phyloP scores from a whole-genome alignment of 2,113 vertebrate species.

The Upupa epops region DNA sequence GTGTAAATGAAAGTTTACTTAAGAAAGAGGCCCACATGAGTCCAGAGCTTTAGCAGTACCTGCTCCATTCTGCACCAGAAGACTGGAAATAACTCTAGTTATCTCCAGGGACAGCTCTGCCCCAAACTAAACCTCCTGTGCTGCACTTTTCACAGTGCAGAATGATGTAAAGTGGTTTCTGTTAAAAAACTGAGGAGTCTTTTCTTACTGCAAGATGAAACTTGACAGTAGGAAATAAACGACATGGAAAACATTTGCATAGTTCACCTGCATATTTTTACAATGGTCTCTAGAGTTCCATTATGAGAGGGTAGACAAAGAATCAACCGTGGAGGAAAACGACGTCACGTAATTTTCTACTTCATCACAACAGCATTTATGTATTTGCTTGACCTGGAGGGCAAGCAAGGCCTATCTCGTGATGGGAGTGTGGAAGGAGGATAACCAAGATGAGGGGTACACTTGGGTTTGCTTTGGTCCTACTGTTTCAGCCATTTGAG shows the following conservation, averaged over 20 bases:
- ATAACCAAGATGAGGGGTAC: not conserved
- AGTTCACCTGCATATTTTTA: not conserved
- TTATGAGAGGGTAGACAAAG: not conserved
- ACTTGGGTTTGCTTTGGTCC: not conserved
- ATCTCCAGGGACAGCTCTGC: not conserved
- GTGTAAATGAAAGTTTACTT: not conserved
- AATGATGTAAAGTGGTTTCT: not conserved
- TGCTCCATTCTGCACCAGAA: not conserved
- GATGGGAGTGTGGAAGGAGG: accelerated
- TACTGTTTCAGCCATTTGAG: not conserved
- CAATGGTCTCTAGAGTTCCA: not conserved
- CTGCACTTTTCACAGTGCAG: not conserved
- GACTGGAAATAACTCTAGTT: not conserved
- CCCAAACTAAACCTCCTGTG: not conserved
- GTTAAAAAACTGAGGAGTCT: not conserved
- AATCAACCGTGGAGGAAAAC: not conserved
- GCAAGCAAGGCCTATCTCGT: not conserved
- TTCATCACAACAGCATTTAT: not conserved
- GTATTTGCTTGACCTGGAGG: not conserved
- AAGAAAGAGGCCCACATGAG: accelerated
- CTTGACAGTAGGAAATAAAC: not conserved
- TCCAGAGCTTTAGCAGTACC: not conserved
- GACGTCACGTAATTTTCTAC: not conserved
- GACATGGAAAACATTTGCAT: not conserved
- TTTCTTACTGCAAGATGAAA: not conserved